Base-by-base conservation (phyloP, 2,888 invertebrate genomes). In the Synanthedon andrenaeformis region DNA sequence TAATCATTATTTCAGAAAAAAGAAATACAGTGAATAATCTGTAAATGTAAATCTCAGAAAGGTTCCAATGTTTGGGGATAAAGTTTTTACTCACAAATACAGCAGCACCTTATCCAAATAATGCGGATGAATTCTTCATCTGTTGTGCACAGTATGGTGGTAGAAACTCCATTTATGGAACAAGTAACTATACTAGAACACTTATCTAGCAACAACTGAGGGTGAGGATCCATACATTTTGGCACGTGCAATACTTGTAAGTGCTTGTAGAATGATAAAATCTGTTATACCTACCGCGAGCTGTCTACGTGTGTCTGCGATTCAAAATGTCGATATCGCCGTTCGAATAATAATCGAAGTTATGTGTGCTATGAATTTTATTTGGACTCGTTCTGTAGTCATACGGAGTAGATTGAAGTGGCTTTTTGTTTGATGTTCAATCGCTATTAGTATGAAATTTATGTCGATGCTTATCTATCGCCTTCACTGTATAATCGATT, bases 321-420 rank as follows among this genome's bases (percentile, higher is more conserved):
- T 45, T 45, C 45, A 13, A 45, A 45, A n/a, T 45, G 13, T 45
- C 45, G 45, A 45, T 45, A 45, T 45, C 45, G 45, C 12, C 35
- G 62, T 65, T 66, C 63, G 68, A 69, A 70, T 72, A 61, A 67
- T 73, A 78, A 77, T 74, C 68, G 67, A 61, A 63, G 58, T 57
- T 57, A 57, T 63, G 59, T 76, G 74, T 73, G 74, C 69, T 67
- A 60, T 66, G 77, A 75, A 76, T 78, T 64, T 13, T 45, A 45
- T 45, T 45, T 45, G 45, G 13, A 45, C 45, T 12, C 45, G 45
- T 45, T 45, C n/a, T 14, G 45, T 45, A 45, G 45, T 45, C 45
- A 14, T 14, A 45, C 45, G 45, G 45, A 35, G n/a, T 45, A 45
- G 12, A 45, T 45, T 45, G 45, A 45, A 45, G 45, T 13, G 45